These are phyloP conservation scores for Australoheros scitulus DNA, from an alignment of 2,113 vertebrate species.

Conservation along the genomic window DNA sequence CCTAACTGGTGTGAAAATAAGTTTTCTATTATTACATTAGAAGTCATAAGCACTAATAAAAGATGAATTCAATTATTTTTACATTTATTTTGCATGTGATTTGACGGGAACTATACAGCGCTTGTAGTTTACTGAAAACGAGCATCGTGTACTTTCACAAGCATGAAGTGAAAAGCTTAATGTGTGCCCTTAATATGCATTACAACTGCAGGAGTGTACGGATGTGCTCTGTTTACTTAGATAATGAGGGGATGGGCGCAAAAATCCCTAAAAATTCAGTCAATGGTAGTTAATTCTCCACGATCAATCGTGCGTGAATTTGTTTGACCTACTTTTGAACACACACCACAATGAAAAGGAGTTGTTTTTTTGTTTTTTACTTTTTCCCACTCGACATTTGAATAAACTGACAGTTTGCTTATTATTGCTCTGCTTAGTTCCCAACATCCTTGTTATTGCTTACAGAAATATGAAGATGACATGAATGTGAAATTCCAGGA, in stretches of 20 bases:
- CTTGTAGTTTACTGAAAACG: not conserved
- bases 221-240: constrained; percentile 56
- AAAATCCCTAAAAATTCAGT: constrained; percentile 48
- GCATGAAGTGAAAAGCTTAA: not conserved
- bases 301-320: constrained; percentile 69
- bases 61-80: not conserved
- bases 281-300: constrained; percentile 65
- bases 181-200: not conserved
- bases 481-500: not conserved
- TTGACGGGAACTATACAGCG: not conserved
- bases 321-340: constrained; percentile 73
- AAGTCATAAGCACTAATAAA: not conserved
- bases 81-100: not conserved
- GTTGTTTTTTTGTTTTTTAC: not conserved
- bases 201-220: not conserved
- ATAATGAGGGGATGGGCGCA: constrained; percentile 54
- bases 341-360: constrained; percentile 28
- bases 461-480: not conserved
- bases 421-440: not conserved
- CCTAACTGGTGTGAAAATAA: not conserved
- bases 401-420: constrained; percentile 9
- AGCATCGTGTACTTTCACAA: not conserved
- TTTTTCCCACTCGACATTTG: constrained; percentile 9
- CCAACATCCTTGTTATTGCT: not conserved
- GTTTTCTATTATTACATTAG: not conserved